Evolutionary conservation across 2,797 vertebrate species (phyloP).

Genomic region (Pseudochaenichthys georgianus): DNA sequence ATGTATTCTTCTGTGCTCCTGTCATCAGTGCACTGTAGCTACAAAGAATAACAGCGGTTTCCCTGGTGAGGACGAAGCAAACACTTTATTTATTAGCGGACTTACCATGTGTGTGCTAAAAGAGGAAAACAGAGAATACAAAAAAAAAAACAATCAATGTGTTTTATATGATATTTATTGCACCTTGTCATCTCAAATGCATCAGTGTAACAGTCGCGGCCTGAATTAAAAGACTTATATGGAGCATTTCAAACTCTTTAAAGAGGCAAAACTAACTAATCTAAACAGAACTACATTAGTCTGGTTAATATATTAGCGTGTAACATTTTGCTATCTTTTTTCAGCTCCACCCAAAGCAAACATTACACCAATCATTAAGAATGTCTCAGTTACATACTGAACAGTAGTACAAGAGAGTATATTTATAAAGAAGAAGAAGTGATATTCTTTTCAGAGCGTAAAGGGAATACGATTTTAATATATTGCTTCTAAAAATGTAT

Average conservation of each 20-base stretch:
- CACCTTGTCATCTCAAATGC: slow-evolving; percentile 17
- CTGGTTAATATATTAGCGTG: slow-evolving; percentile 25
- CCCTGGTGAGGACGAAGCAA: background rate
- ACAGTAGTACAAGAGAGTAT: background rate
- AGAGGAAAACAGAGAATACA: background rate
- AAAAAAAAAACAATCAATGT: background rate
- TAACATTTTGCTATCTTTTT: slow-evolving; percentile 17
- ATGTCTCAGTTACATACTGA: background rate
- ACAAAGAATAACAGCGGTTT: background rate
- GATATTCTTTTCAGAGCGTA: slow-evolving; percentile 16
- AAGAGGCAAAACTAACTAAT: slow-evolving; percentile 38
- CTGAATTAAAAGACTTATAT: slow-evolving; percentile 24
- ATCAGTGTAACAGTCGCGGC: slow-evolving; percentile 49
- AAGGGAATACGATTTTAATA: slow-evolving; percentile 26
- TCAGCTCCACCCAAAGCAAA: slow-evolving; percentile 39
- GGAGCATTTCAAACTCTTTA: slow-evolving; percentile 11
- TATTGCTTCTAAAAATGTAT: slow-evolving; percentile 21
- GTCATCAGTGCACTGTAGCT: slow-evolving; percentile 11
- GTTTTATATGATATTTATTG: slow-evolving; percentile 52
- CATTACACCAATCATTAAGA: background rate
- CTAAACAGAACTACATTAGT: slow-evolving; percentile 19
- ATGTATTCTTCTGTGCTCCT: slow-evolving; percentile 48
- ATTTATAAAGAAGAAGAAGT: slow-evolving; percentile 1
- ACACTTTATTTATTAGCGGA: slow-evolving; percentile 17
- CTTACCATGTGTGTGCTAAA: background rate